Base-by-base conservation (phyloP, 1,140 invertebrate genomes). In the Zophobas atratus region DNA sequence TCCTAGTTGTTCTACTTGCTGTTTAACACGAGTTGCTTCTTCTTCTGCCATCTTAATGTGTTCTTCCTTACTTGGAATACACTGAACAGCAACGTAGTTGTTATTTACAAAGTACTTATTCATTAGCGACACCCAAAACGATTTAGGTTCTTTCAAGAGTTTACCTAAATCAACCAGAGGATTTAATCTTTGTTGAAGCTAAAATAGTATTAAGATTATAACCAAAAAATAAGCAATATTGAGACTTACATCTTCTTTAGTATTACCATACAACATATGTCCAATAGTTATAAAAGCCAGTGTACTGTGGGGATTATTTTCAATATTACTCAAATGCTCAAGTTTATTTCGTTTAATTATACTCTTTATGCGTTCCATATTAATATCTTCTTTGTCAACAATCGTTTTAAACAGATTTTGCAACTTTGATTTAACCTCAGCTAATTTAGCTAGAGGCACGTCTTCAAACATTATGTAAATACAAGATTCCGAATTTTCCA, bases 231-330 rank as follows among this genome's bases (percentile, higher is more conserved):
- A 20, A 67, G 6, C 33, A 20, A 38, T 1, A 2, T 41, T 46
- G 48, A 6, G 51, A 81, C 91, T 92, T 87, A 96, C 94, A 87
- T 96, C 94, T 79, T 92, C 86, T 77, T 93, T 90, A 32, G 87
- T 90, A 55, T 92, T 89, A 5, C 95, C 95, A 87, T 96, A 97
- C 32, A 98, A 87, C 80, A 94, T 91, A 85, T 97, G 94, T 0
- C 92, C 93, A 83, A 97, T 94, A 39, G 95, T 89, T 80, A 92
- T 90, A 83, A 92, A 93, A 1, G 94, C 92, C 41, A 97, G 86
- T 3, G 91, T 87, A 75, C 94, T 90, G 83, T 96, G 94, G 1
- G 95, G 95, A 77, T 90, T 89, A 34, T 91, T 93, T 87, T 97
- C 96, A 2, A 95, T 86, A 79, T 90, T 89, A 78, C 91, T 93